Evolutionary conservation across 2,113 vertebrate genomes (phyloP), one percentile per base, ranked within the genome.

Genomic region (Tinamus guttatus): DNA sequence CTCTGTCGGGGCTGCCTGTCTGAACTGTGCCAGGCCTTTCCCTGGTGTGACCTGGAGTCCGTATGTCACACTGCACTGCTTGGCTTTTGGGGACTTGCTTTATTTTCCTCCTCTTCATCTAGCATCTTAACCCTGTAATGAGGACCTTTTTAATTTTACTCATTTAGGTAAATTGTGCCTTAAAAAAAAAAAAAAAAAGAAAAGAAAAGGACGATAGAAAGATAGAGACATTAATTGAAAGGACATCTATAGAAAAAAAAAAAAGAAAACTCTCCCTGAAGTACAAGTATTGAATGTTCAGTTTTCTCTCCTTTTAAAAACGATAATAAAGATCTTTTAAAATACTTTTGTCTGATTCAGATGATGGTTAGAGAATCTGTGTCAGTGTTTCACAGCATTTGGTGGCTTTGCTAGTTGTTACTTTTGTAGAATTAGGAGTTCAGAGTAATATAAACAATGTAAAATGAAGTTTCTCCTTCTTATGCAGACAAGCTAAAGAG

Each of bases 401-500:
- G 43, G 58, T 7, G 64, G 16, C 24, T 86, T 58, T 27, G 15
- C 34, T 8, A 6, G 59, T 3, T 24, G 32, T 67, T 86, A 58
- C 17, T 78, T 38, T 51, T 59, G 74, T 38, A 28, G 49, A 67
- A 17, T 22, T 6, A 49, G 54, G 41, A 34, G 13, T 9, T 76
- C 24, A 0, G 11, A 60, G 36, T 25, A 7, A 13, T 0, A 0
- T 6, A 21, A 30, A 49, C 41, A 18, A 3, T 16, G 62, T 1
- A 2, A 38, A 40, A 85, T 65, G 4, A 82, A 13, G 1, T 49
- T 40, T n/a, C n/a, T 6, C 96, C 8, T 83, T 43, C 9, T 83
- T 43, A 28, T n/a, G 21, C 97, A 99, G 99, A 60, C 98, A 99
- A 85, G 99, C 99, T 1, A 98, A 99, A 97, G 99, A 99, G 95